Evolutionary conservation across 2,113 vertebrate genomes (phyloP).

Genomic region (Crotalus helleri): DNA sequence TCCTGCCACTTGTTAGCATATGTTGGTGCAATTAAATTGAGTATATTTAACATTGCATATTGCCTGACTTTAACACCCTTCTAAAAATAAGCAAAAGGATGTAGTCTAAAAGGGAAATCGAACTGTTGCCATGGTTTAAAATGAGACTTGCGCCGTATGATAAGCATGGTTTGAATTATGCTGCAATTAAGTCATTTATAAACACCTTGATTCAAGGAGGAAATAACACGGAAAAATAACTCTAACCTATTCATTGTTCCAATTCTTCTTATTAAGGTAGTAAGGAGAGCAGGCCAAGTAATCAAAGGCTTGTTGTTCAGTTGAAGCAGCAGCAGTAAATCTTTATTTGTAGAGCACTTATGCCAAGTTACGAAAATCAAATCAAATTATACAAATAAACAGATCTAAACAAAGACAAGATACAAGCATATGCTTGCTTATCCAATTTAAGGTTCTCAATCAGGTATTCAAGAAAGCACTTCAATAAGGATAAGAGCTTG

Average conservation of each 20-base stretch:
- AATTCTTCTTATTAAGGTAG: not conserved
- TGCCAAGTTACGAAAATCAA: not conserved
- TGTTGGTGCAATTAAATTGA: not conserved
- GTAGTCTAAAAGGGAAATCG: not conserved
- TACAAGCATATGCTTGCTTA: not conserved
- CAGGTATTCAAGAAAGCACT: not conserved
- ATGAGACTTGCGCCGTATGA: not conserved
- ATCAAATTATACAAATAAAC: not conserved
- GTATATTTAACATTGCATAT: not conserved
- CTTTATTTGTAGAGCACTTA: not conserved
- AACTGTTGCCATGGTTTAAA: not conserved
- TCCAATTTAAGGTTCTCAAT: not conserved
- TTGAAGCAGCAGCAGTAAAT: not conserved
- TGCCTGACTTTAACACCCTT: not conserved
- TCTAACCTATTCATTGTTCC: not conserved
- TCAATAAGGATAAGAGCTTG: not conserved
- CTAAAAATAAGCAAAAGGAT: conserved; percentile 24
- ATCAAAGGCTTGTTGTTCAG: not conserved
- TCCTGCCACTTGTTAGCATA: not conserved
- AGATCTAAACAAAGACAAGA: not conserved
- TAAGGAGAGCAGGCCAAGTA: not conserved
- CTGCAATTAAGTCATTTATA: not conserved
- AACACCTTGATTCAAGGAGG: not conserved
- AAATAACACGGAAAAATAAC: not conserved
- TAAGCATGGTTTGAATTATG: not conserved